These are phyloP conservation scores for Neoarius graeffei DNA, from an alignment of 2,113 vertebrate species.

Conservation along the genomic window DNA sequence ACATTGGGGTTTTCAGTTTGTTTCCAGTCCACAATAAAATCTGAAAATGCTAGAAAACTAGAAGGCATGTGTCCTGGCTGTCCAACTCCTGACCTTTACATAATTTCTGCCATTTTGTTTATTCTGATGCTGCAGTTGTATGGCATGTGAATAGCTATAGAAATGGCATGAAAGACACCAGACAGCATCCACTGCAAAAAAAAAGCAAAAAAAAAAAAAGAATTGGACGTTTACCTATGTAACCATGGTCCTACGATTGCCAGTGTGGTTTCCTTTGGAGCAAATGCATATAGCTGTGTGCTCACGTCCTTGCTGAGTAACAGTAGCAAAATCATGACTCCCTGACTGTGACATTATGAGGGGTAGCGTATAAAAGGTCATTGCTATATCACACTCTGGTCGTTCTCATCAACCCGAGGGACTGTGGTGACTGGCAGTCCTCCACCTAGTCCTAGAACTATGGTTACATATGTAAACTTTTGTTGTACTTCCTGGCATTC, in stretches of 20 bases:
- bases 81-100: neutral
- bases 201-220: neutral
- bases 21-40: neutral
- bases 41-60: neutral
- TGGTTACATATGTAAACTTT: neutral
- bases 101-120: neutral
- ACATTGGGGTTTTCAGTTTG: neutral
- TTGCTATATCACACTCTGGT: neutral
- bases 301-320: neutral
- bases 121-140: neutral
- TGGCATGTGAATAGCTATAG: neutral
- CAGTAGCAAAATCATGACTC: neutral
- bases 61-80: neutral
- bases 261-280: neutral
- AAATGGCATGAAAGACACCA: neutral
- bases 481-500: neutral
- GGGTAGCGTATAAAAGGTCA: neutral
- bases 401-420: neutral
- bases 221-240: neutral
- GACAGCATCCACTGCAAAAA: neutral
- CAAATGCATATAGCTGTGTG: neutral
- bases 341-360: neutral
- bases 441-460: neutral
- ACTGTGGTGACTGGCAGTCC: neutral
- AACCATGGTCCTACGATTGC: neutral